Evolutionary conservation across 2,888 invertebrate genomes (phyloP), one percentile per base, ranked within the genome.

Genomic region (Parnassius mnemosyne): DNA sequence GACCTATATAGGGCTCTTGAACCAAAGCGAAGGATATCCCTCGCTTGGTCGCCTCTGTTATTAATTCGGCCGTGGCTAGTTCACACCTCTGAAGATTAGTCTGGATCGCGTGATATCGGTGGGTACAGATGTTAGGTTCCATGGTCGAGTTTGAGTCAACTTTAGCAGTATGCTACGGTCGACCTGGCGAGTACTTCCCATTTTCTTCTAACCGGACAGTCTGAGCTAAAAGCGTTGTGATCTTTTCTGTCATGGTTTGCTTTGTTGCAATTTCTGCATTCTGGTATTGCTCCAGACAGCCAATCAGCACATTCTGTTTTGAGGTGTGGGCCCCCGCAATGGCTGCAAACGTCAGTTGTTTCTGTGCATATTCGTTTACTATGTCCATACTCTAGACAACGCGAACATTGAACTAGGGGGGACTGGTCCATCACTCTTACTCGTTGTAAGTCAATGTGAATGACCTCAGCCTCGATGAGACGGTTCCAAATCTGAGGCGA

Each of bases 361-460:
- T 58, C 58, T 0, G n/a, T 25, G 25, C 58, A 58, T 10, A 46
- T 11, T 1, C 51, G 7, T 25, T 25, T n/a, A 12, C 10, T 13
- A n/a, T 58, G 58, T 25, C 25, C 25, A 25, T 25, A 25, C 5
- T 25, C 25, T 5, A 25, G 25, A 25, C 25, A 25, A 25, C 25
- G 25, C 25, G 25, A 25, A 25, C 25, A 25, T 25, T 25, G 25
- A 25, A 25, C 25, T 25, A 25, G 5, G 25, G 25, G 25, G 25
- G 25, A 25, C 25, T 25, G 25, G 25, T 25, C 25, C 25, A 25
- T 25, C 12, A 57, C 57, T 11, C 13, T 13, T 10, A 20, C 43
- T 41, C 43, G 13, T 49, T 57, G 57, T 5, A 57, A n/a, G n/a
- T 49, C 57, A 11, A 57, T 47, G 9, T 57, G 50, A 10, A 57